Base-by-base conservation (phyloP, 1,140 invertebrate species). In the Atopsyche davidsoni region DNA sequence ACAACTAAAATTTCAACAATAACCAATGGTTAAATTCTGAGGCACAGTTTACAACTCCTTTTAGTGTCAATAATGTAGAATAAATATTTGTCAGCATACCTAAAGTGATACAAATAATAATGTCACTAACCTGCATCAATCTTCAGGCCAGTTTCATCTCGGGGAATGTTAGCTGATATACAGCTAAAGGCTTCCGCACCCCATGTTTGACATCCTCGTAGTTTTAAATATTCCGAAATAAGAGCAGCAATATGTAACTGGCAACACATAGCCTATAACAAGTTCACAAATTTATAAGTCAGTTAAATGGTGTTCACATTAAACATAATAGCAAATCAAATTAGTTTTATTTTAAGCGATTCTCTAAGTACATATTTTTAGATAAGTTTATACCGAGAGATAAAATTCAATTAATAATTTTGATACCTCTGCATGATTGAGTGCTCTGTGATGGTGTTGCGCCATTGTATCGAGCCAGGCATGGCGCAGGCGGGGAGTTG, bases 391-490 rank as follows among this genome's bases (percentile, higher is more conserved):
- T n/a, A n/a, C n/a, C n/a, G n/a, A n/a, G n/a, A n/a, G n/a, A n/a
- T n/a, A n/a, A n/a, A n/a, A n/a, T n/a, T n/a, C n/a, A n/a, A n/a
- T n/a, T n/a, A n/a, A n/a, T n/a, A n/a, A n/a, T n/a, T n/a, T n/a
- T n/a, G 52, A 51, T 63, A 81, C 82, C 72, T 92, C 89, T 1
- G 90, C 89, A 62, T 79, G 85, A 71, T 93, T 86, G 13, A 76
- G 77, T 64, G 90, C 82, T 47, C 83, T 76, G 0, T 81, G 76
- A 64, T 96, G 91, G 67, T 91, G 85, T 36, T 83, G 76, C 48
- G 92, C 89, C 81, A 97, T 92, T 2, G 89, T 89, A 55, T 94
- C 86, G 2, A 98, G 78, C 92, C 93, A 95, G 0, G 93, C 95
- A 64, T 91, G 87, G 2, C 94, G 72, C 32, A 97, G 70, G 64